Percentiles rank a stretch among this genome's conserved stretches.
phyloP scores from a whole-genome alignment of 2,797 vertebrate genomes.

The Intellagama lesueurii region DNA sequence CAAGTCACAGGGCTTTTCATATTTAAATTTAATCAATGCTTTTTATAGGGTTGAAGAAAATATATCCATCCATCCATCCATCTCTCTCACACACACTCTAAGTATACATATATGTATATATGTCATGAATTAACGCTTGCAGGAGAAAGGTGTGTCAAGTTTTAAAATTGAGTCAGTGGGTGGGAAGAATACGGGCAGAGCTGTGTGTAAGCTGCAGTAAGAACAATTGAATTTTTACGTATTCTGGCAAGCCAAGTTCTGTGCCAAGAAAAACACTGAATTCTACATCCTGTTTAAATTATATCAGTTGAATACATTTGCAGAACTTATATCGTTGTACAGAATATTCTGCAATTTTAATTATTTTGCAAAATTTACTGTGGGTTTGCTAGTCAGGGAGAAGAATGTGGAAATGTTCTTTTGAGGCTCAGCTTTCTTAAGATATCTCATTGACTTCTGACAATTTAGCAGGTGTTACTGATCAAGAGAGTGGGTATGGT shows the following conservation, averaged over 20 bases:
- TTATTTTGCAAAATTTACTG: background rate
- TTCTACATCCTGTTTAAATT: background rate
- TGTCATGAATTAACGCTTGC: too few relatives aligned
- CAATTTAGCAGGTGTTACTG: background rate
- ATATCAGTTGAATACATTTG: background rate
- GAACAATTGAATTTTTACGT: background rate
- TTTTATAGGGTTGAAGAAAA: conserved; percentile 60
- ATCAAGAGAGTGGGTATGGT: too few relatives aligned
- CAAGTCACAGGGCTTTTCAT: conserved; percentile 66
- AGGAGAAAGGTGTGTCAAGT: background rate
- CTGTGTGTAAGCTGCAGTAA: background rate
- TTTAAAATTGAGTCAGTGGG: conserved; percentile 10
- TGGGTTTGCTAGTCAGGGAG: background rate
- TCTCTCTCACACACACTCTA: too few relatives aligned
- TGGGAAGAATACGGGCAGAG: background rate
- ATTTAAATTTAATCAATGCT: conserved; percentile 65
- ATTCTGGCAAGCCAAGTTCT: background rate
- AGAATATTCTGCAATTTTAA: background rate
- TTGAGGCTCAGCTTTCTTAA: too few relatives aligned
- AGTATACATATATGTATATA: background rate
- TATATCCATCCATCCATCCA: background rate
- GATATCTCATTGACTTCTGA: background rate
- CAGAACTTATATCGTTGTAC: background rate
- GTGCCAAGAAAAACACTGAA: background rate
- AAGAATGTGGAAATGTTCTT: too few relatives aligned